Base-by-base conservation (phyloP, 1,140 invertebrate genomes). In the Magallana gigas region DNA sequence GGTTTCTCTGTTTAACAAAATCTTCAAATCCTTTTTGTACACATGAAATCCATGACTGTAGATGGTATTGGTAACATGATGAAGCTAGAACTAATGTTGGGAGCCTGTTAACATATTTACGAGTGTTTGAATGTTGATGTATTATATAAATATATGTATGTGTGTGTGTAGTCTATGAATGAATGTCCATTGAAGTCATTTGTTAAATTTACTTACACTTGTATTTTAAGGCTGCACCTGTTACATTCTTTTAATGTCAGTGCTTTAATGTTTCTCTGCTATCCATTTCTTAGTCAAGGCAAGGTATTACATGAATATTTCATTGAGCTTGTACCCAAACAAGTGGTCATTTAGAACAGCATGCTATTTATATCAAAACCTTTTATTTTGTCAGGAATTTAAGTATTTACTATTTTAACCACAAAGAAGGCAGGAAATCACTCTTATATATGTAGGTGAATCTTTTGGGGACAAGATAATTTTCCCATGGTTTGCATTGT, bases 111-210 rank as follows among this genome's bases (percentile, higher is more conserved):
- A 11, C 29, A 76, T 23, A 76, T 64, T 48, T 64, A 64, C 18
- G 16, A 68, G n/a, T 68, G 68, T 76, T 76, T 76, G 68, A 76
- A 76, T 76, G 68, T 76, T 76, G 8, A 76, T 76, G 68, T 76
- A 76, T 76, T 29, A 76, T 76, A 76, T 23, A 23, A 23, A 23
- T 12, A 76, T 76, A 76, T 76, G 60, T 62, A 76, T 29, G 36
- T 76, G 60, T 62, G 36, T 29, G 36, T 76, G 68, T 76, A 76
- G 68, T 76, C 8, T 29, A 23, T 76, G 68, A 29, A 76, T 76
- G 68, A 29, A 36, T 36, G 68, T 76, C 36, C 68, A 29, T 48
- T 18, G 8, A 76, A 76, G 23, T 76, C 68, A 76, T 76, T 76
- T 76, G 68, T 76, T 76, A 76, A 29, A 76, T 76, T 76, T 76